Conservation (phyloP, 2,888 invertebrate genomes). For the Scelioninae gen. 1 region DNA sequence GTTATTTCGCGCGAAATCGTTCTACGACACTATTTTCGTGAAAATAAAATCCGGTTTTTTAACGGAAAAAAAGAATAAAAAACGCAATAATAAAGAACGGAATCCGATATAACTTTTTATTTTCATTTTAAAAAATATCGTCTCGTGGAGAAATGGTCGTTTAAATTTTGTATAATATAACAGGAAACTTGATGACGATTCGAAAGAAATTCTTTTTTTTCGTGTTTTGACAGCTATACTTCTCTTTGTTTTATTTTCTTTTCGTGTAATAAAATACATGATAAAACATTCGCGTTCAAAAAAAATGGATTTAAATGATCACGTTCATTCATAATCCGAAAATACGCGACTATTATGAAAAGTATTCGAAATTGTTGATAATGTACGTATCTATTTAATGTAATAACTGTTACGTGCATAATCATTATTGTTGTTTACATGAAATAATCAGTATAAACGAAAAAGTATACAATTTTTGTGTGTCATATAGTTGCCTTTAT, state of each 20-base stretch:
- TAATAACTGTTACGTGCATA: too few relatives aligned
- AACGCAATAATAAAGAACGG: neutral
- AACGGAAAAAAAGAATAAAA: neutral
- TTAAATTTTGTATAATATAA: conserved; percentile 23
- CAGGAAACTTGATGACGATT: conserved; percentile 16
- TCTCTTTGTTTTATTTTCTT: conserved; percentile 26
- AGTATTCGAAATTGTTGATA: neutral
- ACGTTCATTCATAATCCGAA: neutral
- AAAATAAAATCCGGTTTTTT: conserved; percentile 13
- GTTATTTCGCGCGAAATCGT: conserved; percentile 47
- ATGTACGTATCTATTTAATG: too few relatives aligned
- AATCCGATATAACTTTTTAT: conserved; percentile 9
- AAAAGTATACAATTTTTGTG: too few relatives aligned
- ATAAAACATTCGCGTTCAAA: conserved; percentile 5
- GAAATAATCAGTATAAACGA: too few relatives aligned
- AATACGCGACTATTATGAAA: conserved; percentile 7
- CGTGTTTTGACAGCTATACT: neutral
- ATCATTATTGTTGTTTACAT: too few relatives aligned
- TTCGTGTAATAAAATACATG: conserved; percentile 22
- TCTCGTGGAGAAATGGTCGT: conserved; percentile 7
- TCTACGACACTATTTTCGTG: conserved; percentile 46
- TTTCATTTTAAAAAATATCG: conserved; percentile 1
- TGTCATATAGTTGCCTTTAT: too few relatives aligned
- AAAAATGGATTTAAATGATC: neutral
- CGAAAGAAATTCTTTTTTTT: neutral